A percentile compares a stretch with the other conserved stretches of the same genome.
These are phyloP conservation scores for Anaspis maculata DNA, from an alignment of 2,888 invertebrate species.

Conservation along the genomic window DNA sequence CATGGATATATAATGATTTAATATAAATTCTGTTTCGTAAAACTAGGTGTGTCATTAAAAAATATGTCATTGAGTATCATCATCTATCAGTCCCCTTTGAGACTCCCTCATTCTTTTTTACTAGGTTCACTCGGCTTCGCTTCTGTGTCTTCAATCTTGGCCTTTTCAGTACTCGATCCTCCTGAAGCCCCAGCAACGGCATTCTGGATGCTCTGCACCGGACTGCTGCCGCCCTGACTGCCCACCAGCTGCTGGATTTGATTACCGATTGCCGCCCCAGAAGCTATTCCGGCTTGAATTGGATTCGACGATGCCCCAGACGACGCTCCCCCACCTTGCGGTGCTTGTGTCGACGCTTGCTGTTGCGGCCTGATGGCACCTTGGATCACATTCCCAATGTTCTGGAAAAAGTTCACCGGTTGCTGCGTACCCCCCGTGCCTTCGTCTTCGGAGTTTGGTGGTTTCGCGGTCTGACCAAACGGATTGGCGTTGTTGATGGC, in stretches of 20 bases:
- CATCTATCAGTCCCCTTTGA: too few relatives aligned
- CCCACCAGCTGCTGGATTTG: constrained; percentile 2
- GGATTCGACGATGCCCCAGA: constrained; percentile 8
- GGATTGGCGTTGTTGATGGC: constrained; percentile 1
- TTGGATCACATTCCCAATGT: constrained; percentile 7
- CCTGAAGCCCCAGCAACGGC: constrained; percentile 2
- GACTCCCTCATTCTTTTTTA: too few relatives aligned
- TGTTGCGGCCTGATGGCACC: constrained; percentile 4
- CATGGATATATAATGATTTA: too few relatives aligned
- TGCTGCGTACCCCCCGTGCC: constrained; percentile 3
- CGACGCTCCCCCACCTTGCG: neutral
- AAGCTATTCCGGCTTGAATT: constrained; percentile 1
- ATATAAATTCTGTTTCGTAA: too few relatives aligned
- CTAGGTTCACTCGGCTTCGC: too few relatives aligned
- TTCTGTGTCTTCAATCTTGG: constrained; percentile 1
- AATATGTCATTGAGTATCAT: too few relatives aligned
- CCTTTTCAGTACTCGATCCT: constrained; percentile 2
- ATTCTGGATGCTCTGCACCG: constrained; percentile 2
- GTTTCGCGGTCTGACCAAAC: constrained; percentile 1
- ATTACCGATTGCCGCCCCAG: constrained; percentile 5
- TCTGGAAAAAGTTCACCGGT: constrained; percentile 6
- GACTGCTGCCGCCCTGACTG: neutral
- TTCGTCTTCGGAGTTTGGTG: constrained; percentile 2
- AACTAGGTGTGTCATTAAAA: too few relatives aligned
- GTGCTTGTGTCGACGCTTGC: constrained; percentile 1